phyloP scores from a whole-genome alignment of 2,888 invertebrate species.

The Caenorhabditis sp. region DNA sequence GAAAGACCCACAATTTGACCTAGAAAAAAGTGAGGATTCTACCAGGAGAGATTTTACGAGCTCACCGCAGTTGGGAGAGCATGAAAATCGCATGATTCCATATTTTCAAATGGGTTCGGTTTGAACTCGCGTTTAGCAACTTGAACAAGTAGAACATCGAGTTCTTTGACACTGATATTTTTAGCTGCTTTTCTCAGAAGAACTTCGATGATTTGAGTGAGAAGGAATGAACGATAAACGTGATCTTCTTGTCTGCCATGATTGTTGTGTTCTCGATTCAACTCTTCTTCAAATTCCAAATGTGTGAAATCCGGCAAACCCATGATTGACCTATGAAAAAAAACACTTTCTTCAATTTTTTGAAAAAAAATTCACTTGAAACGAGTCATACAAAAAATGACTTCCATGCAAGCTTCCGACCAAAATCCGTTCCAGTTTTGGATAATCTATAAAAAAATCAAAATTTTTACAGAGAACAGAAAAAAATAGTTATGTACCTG shows the following conservation, averaged over 20 bases:
- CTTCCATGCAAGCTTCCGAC: not conserved
- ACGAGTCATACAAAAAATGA: not conserved
- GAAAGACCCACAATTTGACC: constrained; percentile 3
- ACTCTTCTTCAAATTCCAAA: constrained; percentile 3
- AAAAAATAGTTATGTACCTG: too few relatives aligned
- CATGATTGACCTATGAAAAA: not conserved
- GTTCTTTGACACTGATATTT: not conserved
- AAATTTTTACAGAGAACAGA: not conserved
- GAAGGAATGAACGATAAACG: not conserved
- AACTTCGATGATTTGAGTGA: not conserved
- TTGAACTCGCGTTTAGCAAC: not conserved
- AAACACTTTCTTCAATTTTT: not conserved
- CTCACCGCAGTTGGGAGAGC: not conserved
- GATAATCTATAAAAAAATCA: not conserved
- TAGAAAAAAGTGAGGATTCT: too few relatives aligned
- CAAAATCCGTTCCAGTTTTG: not conserved
- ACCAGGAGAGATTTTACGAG: too few relatives aligned
- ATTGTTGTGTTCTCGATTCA: constrained; percentile 1
- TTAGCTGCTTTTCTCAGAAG: not conserved
- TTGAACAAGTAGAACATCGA: not conserved
- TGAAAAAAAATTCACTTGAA: not conserved
- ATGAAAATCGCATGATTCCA: not conserved
- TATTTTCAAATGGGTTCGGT: not conserved
- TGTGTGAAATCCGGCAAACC: not conserved
- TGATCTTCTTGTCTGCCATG: not conserved